phyloP scores from a whole-genome alignment of 2,113 vertebrate genomes.

The Chitala chitala region DNA sequence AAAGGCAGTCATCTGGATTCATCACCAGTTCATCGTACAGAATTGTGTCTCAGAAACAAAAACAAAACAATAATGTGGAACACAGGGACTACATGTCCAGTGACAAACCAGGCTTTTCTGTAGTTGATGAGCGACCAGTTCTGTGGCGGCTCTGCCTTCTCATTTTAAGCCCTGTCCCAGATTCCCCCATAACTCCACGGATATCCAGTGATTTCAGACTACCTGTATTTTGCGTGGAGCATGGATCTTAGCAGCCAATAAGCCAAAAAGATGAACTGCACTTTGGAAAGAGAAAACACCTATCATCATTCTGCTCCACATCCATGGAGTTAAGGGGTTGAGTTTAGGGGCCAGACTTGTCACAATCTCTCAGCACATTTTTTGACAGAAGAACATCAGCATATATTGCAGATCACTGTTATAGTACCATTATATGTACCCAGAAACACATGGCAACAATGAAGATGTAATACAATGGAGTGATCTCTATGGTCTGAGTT shows the following conservation, averaged over 20 bases:
- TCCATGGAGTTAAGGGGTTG: background rate
- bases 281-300: too few species aligned
- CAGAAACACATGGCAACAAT: background rate
- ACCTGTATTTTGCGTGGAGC: background rate
- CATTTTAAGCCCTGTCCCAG: too few species aligned
- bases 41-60: slow-evolving; percentile 21
- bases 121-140: background rate
- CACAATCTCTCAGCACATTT: background rate
- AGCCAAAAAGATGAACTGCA: too few species aligned
- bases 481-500: background rate
- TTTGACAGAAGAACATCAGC: background rate
- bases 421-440: background rate
- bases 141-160: too few species aligned
- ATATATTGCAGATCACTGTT: background rate
- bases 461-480: background rate
- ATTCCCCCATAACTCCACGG: too few species aligned
- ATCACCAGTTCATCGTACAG: slow-evolving; percentile 26
- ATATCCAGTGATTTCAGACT: slow-evolving; percentile 30
- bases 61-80: slow-evolving; percentile 1
- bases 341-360: background rate
- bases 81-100: too few species aligned
- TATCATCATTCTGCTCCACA: too few species aligned
- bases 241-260: too few species aligned
- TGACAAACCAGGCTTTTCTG: background rate
- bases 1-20: slow-evolving; percentile 21